Evolutionary conservation across 2,113 vertebrate species (phyloP).

Genomic region (Gasterosteus nipponicus): DNA sequence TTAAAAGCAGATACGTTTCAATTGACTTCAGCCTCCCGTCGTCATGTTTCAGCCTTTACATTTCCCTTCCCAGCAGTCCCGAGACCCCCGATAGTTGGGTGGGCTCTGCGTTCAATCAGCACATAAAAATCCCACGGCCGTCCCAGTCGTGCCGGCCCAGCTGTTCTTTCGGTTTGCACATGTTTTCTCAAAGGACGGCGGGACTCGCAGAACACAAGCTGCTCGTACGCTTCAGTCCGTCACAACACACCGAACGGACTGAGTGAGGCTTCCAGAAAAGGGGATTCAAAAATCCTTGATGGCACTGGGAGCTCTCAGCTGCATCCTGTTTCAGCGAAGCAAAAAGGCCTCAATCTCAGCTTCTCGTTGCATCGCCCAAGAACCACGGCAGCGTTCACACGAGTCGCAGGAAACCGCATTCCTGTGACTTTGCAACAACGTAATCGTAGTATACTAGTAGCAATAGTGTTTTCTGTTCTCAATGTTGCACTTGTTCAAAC

Average conservation of each 20-base stretch:
- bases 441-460: neutral
- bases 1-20: neutral
- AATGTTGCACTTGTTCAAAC: neutral
- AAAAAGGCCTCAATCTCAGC: constrained; percentile 55
- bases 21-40: neutral
- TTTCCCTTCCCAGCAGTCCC: constrained; percentile 12
- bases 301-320: constrained; percentile 75
- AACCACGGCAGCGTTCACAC: constrained; percentile 49
- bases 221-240: constrained; percentile 31
- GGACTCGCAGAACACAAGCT: constrained; percentile 46
- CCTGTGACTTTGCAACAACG: constrained; percentile 16
- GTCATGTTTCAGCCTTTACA: neutral
- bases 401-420: constrained; percentile 60
- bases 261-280: constrained; percentile 29
- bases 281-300: constrained; percentile 48
- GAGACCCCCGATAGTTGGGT: constrained; percentile 24
- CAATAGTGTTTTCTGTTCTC: neutral
- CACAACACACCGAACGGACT: constrained; percentile 39
- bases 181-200: constrained; percentile 65
- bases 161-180: constrained; percentile 64
- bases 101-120: constrained; percentile 29
- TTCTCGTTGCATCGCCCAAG: constrained; percentile 69
- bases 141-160: constrained; percentile 52
- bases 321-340: constrained; percentile 79
- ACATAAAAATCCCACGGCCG: constrained; percentile 38